These are phyloP conservation scores for Stegophylla sp. DNA, from an alignment of 2,888 invertebrate species.

Conservation along the genomic window DNA sequence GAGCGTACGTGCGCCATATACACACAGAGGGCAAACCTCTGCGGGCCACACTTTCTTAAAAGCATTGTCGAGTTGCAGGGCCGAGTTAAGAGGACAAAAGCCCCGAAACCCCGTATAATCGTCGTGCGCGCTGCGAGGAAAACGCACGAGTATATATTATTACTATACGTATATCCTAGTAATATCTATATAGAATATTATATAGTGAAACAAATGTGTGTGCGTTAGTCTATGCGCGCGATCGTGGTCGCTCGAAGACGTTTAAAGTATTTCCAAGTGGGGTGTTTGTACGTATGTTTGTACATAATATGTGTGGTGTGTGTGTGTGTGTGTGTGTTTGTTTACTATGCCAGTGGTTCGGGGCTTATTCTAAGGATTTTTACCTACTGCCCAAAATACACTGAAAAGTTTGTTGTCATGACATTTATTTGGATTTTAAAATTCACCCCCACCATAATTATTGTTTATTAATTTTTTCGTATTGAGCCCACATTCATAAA, in stretches of 20 bases:
- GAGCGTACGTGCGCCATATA: too few species aligned
- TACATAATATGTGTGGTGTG: too few species aligned
- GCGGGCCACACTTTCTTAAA: constrained; percentile 29
- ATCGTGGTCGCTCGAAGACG: not conserved
- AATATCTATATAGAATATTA: too few species aligned
- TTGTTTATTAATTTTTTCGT: too few species aligned
- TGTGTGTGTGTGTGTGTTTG: not conserved
- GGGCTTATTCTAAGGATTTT: too few species aligned
- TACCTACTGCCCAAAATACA: too few species aligned
- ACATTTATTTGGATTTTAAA: too few species aligned
- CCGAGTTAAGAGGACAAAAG: constrained; percentile 34
- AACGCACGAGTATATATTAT: not conserved
- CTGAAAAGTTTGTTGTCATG: too few species aligned
- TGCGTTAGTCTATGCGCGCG: not conserved
- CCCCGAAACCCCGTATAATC: constrained; percentile 35
- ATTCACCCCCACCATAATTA: too few species aligned
- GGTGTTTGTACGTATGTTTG: not conserved
- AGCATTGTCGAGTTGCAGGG: constrained; percentile 31
- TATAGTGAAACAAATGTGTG: constrained; percentile 20
- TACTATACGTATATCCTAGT: too few species aligned
- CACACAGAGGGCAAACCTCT: constrained; percentile 7
- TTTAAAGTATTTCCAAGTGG: constrained; percentile 47
- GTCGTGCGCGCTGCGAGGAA: not conserved
- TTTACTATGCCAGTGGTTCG: too few species aligned
- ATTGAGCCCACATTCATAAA: too few species aligned